Conservation (phyloP, 2,113 vertebrate genomes). For the Atherinomorus stipes region DNA sequence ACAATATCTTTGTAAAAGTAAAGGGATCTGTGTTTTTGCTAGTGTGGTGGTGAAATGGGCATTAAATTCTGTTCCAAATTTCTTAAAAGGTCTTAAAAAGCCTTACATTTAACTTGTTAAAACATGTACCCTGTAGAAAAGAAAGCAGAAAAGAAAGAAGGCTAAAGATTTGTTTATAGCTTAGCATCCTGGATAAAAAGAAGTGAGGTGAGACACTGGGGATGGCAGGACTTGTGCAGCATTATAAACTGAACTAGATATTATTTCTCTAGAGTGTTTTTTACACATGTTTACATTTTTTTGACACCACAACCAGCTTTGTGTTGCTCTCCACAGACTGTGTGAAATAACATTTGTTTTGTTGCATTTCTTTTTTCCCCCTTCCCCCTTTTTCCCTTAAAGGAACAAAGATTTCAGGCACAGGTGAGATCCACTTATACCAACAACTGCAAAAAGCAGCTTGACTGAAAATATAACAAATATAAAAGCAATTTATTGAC, state of each 20-base stretch:
- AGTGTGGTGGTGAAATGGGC: no score
- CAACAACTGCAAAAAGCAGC: conserved; percentile 1
- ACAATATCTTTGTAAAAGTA: no score
- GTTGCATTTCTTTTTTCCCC: conserved; percentile 26
- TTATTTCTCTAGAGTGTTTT: conserved; percentile 59
- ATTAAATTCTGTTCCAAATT: no score
- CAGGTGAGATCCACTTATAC: conserved; percentile 88
- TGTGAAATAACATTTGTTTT: conserved; percentile 72
- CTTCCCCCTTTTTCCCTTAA: conserved; percentile 81
- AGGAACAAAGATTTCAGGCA: conserved; percentile 99
- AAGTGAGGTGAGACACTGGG: conserved; percentile 45
- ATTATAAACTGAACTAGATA: conserved; percentile 41
- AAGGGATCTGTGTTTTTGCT: no score
- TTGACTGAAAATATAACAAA: neutral
- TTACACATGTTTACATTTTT: conserved; percentile 63
- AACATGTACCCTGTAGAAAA: no score
- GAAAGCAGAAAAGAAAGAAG: neutral
- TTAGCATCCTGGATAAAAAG: conserved; percentile 27
- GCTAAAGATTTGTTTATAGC: conserved; percentile 30
- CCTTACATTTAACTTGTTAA: no score
- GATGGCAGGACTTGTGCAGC: conserved; percentile 28
- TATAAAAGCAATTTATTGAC: neutral
- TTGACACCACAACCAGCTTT: conserved; percentile 51
- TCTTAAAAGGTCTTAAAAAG: no score
- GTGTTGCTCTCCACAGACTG: conserved; percentile 44